A percentile compares a stretch with the other conserved stretches of the same genome.
Conservation (phyloP, 2,888 invertebrate species). For the Smittia aterrima region DNA sequence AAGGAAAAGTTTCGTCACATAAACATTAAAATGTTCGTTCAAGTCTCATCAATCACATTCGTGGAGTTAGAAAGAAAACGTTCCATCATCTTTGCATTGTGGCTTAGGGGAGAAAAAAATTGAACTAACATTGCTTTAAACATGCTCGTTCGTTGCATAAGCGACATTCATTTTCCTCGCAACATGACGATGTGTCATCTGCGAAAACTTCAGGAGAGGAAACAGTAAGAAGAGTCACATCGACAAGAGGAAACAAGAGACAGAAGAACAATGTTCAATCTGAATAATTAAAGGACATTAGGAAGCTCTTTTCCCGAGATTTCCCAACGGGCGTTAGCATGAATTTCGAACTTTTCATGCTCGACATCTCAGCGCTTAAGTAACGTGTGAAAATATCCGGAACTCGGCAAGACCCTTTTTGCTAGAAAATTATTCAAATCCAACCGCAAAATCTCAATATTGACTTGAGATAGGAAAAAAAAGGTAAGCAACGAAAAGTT, state of each 20-base stretch:
- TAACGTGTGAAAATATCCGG: neutral
- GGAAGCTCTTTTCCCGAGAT: neutral
- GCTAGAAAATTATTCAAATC: neutral
- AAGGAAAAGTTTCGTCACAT: too few relatives aligned
- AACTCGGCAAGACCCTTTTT: neutral
- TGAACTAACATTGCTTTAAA: too few relatives aligned
- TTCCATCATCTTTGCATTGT: neutral
- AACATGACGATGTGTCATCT: too few relatives aligned
- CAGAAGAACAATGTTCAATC: neutral
- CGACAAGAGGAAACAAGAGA: neutral
- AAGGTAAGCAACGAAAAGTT: neutral
- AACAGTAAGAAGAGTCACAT: neutral
- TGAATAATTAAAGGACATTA: constrained; percentile 39
- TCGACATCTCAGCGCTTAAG: constrained; percentile 1
- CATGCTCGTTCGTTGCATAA: too few relatives aligned
- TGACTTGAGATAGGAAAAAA: neutral
- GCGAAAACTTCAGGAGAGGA: neutral
- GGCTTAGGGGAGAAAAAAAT: too few relatives aligned
- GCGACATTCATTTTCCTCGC: too few relatives aligned
- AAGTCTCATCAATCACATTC: neutral
- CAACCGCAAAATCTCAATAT: neutral
- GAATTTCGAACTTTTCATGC: neutral
- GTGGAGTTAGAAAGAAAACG: neutral
- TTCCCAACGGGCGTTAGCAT: neutral
- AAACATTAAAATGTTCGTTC: too few relatives aligned